Evolutionary conservation across 2,888 invertebrate genomes (phyloP).

Genomic region (Parelbella ahira): DNA sequence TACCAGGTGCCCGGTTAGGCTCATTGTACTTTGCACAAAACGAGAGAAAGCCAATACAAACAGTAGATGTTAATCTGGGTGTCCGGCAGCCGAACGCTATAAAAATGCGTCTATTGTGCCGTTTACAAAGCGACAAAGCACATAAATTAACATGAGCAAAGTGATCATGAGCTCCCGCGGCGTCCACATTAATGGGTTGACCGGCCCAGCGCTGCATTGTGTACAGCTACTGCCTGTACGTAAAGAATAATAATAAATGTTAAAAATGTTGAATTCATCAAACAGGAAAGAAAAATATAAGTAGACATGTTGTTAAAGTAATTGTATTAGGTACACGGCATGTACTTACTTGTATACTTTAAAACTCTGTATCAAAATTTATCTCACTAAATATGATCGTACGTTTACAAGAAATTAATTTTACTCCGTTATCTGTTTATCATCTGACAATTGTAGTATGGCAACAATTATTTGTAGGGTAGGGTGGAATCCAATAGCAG

Average conservation of each 20-base stretch:
- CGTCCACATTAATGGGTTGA: slow-evolving; percentile 71
- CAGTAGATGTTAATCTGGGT: slow-evolving; percentile 76
- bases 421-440: neutral
- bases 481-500: slow-evolving; percentile 34
- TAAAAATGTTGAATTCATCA: no score
- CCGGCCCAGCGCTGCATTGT: slow-evolving; percentile 41
- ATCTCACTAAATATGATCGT: no score
- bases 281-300: no score
- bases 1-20: slow-evolving; percentile 70
- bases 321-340: no score
- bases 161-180: slow-evolving; percentile 76
- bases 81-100: slow-evolving; percentile 74
- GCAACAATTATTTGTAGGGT: slow-evolving; percentile 36
- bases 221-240: slow-evolving; percentile 22
- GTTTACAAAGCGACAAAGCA: slow-evolving; percentile 73
- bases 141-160: slow-evolving; percentile 78
- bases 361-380: no score
- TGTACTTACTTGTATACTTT: no score
- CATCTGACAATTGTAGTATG: slow-evolving; percentile 10
- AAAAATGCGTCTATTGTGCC: slow-evolving; percentile 63
- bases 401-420: slow-evolving; percentile 6
- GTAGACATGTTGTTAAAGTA: no score
- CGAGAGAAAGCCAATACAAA: slow-evolving; percentile 70
- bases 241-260: no score
- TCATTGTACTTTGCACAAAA: slow-evolving; percentile 75